A percentile compares a stretch with the other conserved stretches of the same genome.
Conservation (phyloP, 2,113 vertebrate species). For the Columba livia region DNA sequence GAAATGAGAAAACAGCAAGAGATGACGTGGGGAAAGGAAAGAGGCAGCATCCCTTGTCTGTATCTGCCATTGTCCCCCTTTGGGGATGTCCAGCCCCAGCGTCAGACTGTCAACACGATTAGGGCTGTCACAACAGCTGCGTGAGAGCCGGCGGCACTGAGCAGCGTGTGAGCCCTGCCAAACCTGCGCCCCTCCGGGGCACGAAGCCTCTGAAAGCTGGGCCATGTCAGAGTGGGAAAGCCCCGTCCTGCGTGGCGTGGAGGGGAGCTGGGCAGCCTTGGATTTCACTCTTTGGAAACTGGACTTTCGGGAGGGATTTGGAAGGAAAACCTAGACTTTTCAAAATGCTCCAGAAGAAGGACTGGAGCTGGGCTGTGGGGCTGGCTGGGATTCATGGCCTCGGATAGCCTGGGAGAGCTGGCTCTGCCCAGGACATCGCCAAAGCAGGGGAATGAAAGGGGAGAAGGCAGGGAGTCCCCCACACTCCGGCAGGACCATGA, state of each 20-base stretch:
- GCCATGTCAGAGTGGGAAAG: accelerated
- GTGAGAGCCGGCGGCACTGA: accelerated
- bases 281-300: neutral
- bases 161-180: accelerated
- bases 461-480: neutral
- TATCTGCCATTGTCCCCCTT: neutral
- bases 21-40: neutral
- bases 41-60: neutral
- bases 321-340: neutral
- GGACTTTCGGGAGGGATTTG: neutral
- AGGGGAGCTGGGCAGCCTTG: neutral
- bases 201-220: neutral
- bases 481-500: neutral
- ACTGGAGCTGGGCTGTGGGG: neutral
- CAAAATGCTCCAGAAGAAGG: neutral
- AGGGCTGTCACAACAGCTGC: accelerated
- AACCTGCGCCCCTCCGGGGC: accelerated
- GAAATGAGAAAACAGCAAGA: neutral
- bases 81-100: neutral
- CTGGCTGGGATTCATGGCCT: neutral
- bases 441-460: neutral
- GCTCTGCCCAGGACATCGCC: neutral
- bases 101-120: accelerated
- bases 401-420: neutral
- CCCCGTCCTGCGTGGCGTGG: accelerated